A percentile compares a stretch with the other conserved stretches of the same genome.
phyloP scores from a whole-genome alignment of 2,888 invertebrate genomes.

The Amphiduros pacificus region DNA sequence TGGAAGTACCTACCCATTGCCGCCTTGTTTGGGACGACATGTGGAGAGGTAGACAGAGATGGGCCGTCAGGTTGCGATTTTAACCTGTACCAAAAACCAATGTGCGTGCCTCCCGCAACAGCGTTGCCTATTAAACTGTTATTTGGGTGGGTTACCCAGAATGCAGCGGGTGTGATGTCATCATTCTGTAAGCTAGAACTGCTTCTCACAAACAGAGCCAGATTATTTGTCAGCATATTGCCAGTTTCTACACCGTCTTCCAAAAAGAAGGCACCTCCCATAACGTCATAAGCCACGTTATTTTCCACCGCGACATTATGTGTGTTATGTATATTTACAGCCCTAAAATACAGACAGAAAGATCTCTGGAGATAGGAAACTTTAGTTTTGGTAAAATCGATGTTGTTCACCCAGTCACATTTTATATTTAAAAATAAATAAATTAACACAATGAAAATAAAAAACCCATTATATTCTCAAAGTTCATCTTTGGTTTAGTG shows the following conservation, averaged over 20 bases:
- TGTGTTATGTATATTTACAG: slow-evolving; percentile 35
- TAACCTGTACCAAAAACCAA: slow-evolving; percentile 38
- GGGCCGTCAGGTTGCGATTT: slow-evolving; percentile 35
- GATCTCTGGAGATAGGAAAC: no score
- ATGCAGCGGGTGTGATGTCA: slow-evolving; percentile 37
- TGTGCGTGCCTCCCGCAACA: slow-evolving; percentile 38
- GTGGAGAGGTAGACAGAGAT: slow-evolving; percentile 24
- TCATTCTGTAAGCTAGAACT: slow-evolving; percentile 40
- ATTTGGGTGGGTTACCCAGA: slow-evolving; percentile 37
- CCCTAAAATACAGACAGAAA: no score
- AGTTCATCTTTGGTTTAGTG: no score
- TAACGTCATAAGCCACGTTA: slow-evolving; percentile 34
- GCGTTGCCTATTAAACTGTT: slow-evolving; percentile 31
- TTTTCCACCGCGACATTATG: slow-evolving; percentile 22
- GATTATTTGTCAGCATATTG: slow-evolving; percentile 24
- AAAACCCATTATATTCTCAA: no score
- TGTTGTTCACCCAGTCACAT: no score
- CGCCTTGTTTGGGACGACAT: slow-evolving; percentile 30
- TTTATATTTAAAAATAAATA: no score
- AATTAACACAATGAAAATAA: no score
- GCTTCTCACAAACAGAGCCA: slow-evolving; percentile 20
- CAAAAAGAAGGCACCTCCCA: slow-evolving; percentile 37
- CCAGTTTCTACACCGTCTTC: slow-evolving; percentile 35
- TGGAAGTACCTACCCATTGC: no score
- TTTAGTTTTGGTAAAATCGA: no score